Evolutionary conservation across 2,113 vertebrate genomes (phyloP).

Genomic region (Archocentrus centrarchus): DNA sequence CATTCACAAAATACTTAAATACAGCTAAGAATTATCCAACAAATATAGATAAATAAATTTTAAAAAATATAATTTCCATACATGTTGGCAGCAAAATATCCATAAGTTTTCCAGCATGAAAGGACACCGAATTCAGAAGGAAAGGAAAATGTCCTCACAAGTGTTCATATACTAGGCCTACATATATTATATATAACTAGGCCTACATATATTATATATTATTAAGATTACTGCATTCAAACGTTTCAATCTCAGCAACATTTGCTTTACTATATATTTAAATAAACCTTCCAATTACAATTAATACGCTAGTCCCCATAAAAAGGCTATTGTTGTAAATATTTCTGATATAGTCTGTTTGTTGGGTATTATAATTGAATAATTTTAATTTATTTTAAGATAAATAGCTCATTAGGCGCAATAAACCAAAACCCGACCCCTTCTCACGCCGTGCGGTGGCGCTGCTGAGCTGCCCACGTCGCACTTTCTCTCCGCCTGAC

Average conservation of each 20-base stretch:
- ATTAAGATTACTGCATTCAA: background rate
- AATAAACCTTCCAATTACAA: no score
- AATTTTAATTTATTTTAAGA: background rate
- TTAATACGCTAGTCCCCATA: no score
- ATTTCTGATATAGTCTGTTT: background rate
- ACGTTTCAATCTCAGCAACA: background rate
- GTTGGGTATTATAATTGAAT: background rate
- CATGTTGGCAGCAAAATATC: background rate
- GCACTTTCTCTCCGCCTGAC: background rate
- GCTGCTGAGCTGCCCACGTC: slow-evolving; percentile 1
- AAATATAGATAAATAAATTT: background rate
- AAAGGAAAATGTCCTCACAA: background rate
- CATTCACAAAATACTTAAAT: background rate
- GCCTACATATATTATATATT: background rate
- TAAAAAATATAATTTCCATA: background rate
- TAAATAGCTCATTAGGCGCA: background rate
- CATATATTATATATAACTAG: background rate
- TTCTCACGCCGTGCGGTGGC: background rate
- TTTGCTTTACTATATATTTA: background rate
- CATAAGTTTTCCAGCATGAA: no score
- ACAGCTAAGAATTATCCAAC: background rate
- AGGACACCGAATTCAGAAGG: no score
- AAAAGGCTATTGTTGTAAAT: background rate
- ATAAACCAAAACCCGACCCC: background rate
- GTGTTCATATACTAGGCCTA: background rate